Evolutionary conservation across 2,113 vertebrate genomes (phyloP), one percentile per base, ranked within the genome.

Genomic region (Thymallus thymallus): DNA sequence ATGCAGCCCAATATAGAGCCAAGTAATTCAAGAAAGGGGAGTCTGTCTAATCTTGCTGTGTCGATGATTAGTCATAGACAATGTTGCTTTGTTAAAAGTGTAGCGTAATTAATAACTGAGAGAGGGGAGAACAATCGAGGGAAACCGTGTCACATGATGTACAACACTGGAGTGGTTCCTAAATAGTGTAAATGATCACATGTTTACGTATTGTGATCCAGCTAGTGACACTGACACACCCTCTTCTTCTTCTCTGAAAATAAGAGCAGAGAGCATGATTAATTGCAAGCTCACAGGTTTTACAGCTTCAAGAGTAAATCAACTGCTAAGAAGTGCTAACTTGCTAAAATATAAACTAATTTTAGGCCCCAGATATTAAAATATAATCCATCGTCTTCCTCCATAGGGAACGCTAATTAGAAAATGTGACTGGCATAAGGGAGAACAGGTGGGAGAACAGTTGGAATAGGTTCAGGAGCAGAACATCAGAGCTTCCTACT

Each of bases 301-400:
- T 92, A 91, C 93, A 94, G 94, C 93, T 94, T 91, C 76, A 87
- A 90, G 92, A 94, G 93, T 93, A 93, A 93, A 95, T 92, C 92
- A 87, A 90, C 93, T 89, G 93, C 94, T 93, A 74, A 90, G 93
- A 93, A 94, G 91, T 90, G 94, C 92, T 92, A 93, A 93, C 93
- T 94, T 93, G 95, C 93, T 95, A 90, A 95, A 95, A 95, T 88
- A 94, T 79, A 95, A 95, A 95, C 95, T 94, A 92, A 93, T 94
- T 95, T 95, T 93, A 93, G 94, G 92, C 92, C 89, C 90, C 85
- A 91, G 91, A 91, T 95, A 94, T 89, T 95, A 97, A 96, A 96
- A 97, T 94, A 96, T 93, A 95, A 96, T 95, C 91, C 93, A 95
- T 94, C 94, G 96, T 93, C 93, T 88, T 94, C 90, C 91, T 94